phyloP scores from a whole-genome alignment of 2,888 invertebrate genomes.

The Ommatoiulus sabulosus region DNA sequence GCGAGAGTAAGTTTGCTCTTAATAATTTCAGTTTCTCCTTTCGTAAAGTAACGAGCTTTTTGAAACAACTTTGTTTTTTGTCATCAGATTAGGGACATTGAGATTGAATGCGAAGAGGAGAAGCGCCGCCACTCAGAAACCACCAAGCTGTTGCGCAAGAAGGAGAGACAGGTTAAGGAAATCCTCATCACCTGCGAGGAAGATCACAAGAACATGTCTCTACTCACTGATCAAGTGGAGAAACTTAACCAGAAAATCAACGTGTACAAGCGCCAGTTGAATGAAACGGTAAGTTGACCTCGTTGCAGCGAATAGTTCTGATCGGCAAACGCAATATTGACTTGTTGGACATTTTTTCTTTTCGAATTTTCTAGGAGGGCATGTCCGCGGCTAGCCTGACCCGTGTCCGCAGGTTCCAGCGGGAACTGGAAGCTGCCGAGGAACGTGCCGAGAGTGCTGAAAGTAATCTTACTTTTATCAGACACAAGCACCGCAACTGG shows the following conservation, averaged over 20 bases:
- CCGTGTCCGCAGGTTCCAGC: slow-evolving; percentile 97
- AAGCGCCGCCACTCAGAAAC: slow-evolving; percentile 97
- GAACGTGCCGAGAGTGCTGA: slow-evolving; percentile 96
- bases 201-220: slow-evolving; percentile 93
- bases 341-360: background rate
- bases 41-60: background rate
- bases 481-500: slow-evolving; percentile 98
- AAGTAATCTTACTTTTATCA: slow-evolving; percentile 92
- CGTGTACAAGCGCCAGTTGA: slow-evolving; percentile 95
- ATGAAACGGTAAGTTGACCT: slow-evolving; percentile 79
- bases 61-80: background rate
- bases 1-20: slow-evolving; percentile 73
- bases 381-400: slow-evolving; percentile 92
- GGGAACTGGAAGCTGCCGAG: slow-evolving; percentile 97
- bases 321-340: background rate
- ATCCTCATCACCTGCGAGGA: slow-evolving; percentile 95
- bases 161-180: slow-evolving; percentile 97
- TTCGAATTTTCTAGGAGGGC: slow-evolving; percentile 77
- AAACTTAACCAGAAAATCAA: slow-evolving; percentile 87
- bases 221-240: slow-evolving; percentile 81
- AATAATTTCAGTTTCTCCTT: background rate
- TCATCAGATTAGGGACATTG: slow-evolving; percentile 85
- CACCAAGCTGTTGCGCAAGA: slow-evolving; percentile 97
- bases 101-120: slow-evolving; percentile 95
- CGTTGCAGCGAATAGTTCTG: background rate